Base-by-base conservation (phyloP, 2,797 vertebrate species). In the Centroberyx gerrardi region DNA sequence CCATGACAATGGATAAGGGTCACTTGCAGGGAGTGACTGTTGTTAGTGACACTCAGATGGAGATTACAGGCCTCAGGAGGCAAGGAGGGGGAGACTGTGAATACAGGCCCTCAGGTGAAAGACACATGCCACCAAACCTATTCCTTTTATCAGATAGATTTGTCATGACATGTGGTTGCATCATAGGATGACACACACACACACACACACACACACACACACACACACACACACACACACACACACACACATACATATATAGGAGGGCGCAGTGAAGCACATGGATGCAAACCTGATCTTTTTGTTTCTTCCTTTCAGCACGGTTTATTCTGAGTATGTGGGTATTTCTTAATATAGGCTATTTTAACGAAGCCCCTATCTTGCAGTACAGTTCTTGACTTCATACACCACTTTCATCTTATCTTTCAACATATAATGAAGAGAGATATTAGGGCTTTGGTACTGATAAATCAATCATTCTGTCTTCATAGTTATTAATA, bases 401-500 rank as follows among this genome's bases (percentile, higher is more conserved):
- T 61, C 63, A 10, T 62, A 42, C 71, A 27, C 53, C 81, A 70
- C 87, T 92, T 92, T 90, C 78, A 90, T 88, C 87, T 78, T 69
- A 59, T 85, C 84, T 91, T 89, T 86, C 89, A 71, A 72, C 59
- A 58, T 60, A 38, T 84, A 81, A 88, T 84, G 64, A 87, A 78
- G 75, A 74, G 72, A 65, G 76, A 87, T 88, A 76, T 87, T 78
- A 68, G 13, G 62, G 54, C 72, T 69, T 83, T 46, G 52, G 48
- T 74, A 58, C 72, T 83, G 76, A 88, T 86, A 81, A 88, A 90
- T 92, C 84, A 85, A 87, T 90, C 85, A 81, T 79, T 79, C 80
- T 85, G 76, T 42, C 79, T 77, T 81, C 85, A 67, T 64, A 55
- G 72, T 78, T 82, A 80, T 89, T 89, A 74, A 87, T 88, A 85